Evolutionary conservation across 2,888 invertebrate species (phyloP), one percentile per base, ranked within the genome.

Genomic region (Oscheius onirici): DNA sequence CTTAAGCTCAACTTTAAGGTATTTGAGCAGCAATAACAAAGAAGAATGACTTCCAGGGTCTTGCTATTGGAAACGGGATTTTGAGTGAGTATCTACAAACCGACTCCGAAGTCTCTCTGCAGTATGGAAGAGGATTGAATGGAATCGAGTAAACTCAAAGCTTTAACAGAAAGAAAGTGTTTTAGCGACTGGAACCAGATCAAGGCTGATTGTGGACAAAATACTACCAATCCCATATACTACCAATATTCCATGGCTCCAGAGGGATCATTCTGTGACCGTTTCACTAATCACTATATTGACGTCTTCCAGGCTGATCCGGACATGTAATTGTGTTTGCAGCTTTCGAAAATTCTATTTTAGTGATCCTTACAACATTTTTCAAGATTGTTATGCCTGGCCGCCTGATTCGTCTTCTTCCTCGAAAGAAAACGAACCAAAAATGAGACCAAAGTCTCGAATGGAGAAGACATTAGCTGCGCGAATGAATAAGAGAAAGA

Each of bases 51-150:
- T 57, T 75, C 49, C 11, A 78, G 74, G 83, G 83, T 67, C 70
- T 78, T 26, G 83, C 82, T 3, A 77, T 84, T 41, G 83, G 83
- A 65, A 84, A 84, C 58, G 83, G 84, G 24, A 81, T 81, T 68
- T 52, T 83, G 34, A 76, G 73, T 51, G 75, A 78, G 52, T 78
- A 73, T 54, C 65, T 80, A n/a, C 82, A 82, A 71, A 70, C 69
- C 2, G 81, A 84, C 65, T 81, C 80, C 1, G 75, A 75, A 71
- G 71, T 83, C 10, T 69, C 80, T 52, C 71, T 84, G 15, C 78
- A 80, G 43, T 81, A 81, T 57, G 81, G 82, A 49, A 67, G 79
- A 52, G 83, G 82, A 15, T 73, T 84, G 54, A 82, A 75, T 51
- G 78, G 76, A 51, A n/a, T 76, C 3, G 76, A 76, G 81, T 82